Conservation (phyloP, 2,797 vertebrate species). For the Trachurus trachurus region DNA sequence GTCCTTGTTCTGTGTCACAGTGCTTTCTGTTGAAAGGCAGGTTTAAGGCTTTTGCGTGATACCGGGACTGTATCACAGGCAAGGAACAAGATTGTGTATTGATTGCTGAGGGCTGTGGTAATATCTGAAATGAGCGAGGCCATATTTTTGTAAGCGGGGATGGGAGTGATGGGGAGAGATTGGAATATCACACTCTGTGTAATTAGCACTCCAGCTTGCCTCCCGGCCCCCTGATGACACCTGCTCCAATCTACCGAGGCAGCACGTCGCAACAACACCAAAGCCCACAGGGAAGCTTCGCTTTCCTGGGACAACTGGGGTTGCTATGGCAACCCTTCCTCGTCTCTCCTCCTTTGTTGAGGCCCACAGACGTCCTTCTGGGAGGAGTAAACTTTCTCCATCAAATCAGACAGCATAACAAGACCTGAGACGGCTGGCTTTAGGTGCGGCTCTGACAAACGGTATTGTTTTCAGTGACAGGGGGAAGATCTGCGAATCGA, state of each 20-base stretch:
- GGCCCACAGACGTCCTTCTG: constrained; percentile 45
- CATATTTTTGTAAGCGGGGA: constrained; percentile 31
- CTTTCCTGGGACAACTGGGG: constrained; percentile 67
- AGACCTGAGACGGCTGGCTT: constrained; percentile 29
- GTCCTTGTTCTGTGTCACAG: constrained; percentile 26
- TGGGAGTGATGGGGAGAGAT: constrained; percentile 12
- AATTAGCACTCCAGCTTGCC: constrained; percentile 78
- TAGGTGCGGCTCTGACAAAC: constrained; percentile 36
- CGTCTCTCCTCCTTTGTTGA: constrained; percentile 58
- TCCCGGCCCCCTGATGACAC: constrained; percentile 70
- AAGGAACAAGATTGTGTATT: constrained; percentile 53
- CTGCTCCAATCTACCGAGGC: constrained; percentile 59
- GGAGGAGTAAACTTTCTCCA: constrained; percentile 60
- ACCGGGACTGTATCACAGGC: constrained; percentile 35
- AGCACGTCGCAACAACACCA: constrained; percentile 55
- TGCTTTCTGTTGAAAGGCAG: constrained; percentile 23
- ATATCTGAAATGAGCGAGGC: constrained; percentile 35
- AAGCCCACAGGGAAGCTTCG: constrained; percentile 64
- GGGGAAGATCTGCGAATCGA: constrained; percentile 4
- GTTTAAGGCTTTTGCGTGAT: constrained; percentile 36
- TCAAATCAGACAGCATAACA: constrained; percentile 56
- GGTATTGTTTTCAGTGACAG: constrained; percentile 32
- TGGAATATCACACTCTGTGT: constrained; percentile 64
- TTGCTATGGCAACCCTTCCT: constrained; percentile 79
- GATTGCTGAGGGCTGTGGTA: constrained; percentile 33